Percentiles rank a stretch among this genome's conserved stretches.
Evolutionary conservation across 2,797 vertebrate genomes (phyloP).

Genomic region (Chiroxiphia lanceolata): DNA sequence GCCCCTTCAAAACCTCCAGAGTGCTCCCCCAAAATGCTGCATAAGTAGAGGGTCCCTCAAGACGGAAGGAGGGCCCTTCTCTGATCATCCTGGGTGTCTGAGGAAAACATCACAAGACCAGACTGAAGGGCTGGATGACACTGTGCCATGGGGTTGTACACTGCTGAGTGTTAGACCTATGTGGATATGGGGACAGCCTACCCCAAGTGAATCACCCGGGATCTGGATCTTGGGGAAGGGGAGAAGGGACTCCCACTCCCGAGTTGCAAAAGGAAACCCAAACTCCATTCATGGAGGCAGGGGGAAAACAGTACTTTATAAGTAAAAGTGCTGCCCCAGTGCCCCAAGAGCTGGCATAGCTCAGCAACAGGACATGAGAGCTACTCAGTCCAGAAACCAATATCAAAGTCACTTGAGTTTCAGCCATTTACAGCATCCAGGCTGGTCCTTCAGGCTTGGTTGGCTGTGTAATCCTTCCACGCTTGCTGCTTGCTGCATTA

Average conservation of each 20-base stretch:
- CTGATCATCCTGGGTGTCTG: not conserved
- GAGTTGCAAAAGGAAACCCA: not conserved
- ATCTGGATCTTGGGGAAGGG: not conserved
- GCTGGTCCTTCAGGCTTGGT: not conserved
- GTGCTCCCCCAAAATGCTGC: not conserved
- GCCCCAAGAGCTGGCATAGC: not conserved
- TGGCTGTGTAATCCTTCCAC: not conserved
- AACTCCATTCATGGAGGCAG: not conserved
- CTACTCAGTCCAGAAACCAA: not conserved
- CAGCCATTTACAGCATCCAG: not conserved
- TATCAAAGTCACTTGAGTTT: not conserved
- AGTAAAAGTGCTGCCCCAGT: not conserved
- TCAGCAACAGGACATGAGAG: not conserved
- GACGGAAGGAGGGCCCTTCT: not conserved
- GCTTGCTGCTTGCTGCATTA: rapidly evolving
- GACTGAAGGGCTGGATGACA: not conserved
- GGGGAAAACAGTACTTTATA: not conserved
- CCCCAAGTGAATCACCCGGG: not conserved
- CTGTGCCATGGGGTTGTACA: not conserved
- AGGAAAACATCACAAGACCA: not conserved
- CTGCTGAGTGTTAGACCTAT: not conserved
- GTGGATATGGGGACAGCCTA: not conserved
- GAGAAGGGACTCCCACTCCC: not conserved
- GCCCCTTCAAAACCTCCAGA: not conserved
- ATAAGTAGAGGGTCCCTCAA: not conserved